phyloP scores from a whole-genome alignment of 2,113 vertebrate species.

The Talpa occidentalis region DNA sequence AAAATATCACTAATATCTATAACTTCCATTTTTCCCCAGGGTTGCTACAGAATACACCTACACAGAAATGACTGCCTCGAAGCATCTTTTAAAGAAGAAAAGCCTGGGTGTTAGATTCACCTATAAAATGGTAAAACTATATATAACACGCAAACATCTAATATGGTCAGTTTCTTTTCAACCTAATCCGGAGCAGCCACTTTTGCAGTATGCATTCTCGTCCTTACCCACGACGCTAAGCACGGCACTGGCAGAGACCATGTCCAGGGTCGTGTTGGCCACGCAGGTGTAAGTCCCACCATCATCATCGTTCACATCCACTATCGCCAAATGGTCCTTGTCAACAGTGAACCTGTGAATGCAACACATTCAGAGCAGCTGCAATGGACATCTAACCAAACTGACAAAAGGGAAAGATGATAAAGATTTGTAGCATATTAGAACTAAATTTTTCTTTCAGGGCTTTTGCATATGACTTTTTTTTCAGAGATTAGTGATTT shows the following conservation, averaged over 20 bases:
- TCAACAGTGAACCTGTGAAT: slow-evolving; percentile 90
- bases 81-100: slow-evolving; percentile 36
- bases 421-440: neutral
- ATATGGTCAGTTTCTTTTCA: neutral
- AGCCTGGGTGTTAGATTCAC: neutral
- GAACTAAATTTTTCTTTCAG: neutral
- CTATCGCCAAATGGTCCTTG: slow-evolving; percentile 92
- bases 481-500: no score
- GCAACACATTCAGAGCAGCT: slow-evolving; percentile 66
- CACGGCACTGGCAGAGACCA: slow-evolving; percentile 93
- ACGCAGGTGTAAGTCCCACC: slow-evolving; percentile 94
- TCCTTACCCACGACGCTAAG: slow-evolving; percentile 96
- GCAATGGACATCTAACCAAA: neutral
- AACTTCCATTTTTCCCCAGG: neutral
- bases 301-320: slow-evolving; percentile 91
- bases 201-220: neutral
- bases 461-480: no score
- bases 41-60: neutral
- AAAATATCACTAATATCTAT: neutral
- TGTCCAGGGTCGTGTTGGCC: slow-evolving; percentile 96
- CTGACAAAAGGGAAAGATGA: neutral
- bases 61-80: neutral
- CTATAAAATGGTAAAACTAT: neutral
- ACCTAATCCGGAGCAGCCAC: no score
- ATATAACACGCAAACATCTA: neutral